phyloP scores from a whole-genome alignment of 2,113 vertebrate species.

The Pavo muticus region DNA sequence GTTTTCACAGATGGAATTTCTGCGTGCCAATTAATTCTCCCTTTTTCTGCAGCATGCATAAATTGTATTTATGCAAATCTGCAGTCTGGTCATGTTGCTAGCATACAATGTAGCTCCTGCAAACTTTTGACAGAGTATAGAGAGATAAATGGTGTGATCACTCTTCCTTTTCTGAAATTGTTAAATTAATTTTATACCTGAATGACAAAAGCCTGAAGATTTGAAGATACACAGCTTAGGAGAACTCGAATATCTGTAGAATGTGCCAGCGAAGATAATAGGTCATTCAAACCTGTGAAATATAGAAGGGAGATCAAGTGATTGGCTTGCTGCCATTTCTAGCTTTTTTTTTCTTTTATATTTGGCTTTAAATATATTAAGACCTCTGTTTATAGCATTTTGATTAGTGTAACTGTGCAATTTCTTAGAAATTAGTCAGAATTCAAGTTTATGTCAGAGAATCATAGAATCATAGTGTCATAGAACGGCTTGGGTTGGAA shows the following conservation, averaged over 20 bases:
- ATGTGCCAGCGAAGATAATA: conserved; percentile 66
- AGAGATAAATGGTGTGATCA: background rate
- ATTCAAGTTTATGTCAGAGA: background rate
- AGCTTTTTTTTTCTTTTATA: background rate
- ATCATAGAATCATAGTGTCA: too few relatives aligned
- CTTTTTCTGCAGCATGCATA: background rate
- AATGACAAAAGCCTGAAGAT: conserved; percentile 73
- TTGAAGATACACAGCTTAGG: conserved; percentile 71
- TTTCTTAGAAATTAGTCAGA: background rate
- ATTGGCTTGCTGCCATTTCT: background rate
- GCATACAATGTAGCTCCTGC: background rate
- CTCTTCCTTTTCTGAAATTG: conserved; percentile 3
- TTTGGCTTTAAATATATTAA: background rate
- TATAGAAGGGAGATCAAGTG: background rate
- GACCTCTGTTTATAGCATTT: background rate
- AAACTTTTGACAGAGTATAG: background rate
- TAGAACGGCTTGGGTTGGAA: too few relatives aligned
- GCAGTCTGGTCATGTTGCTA: conserved; percentile 37
- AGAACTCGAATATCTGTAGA: conserved; percentile 69
- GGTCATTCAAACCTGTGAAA: conserved; percentile 71
- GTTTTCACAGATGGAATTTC: conserved; percentile 51
- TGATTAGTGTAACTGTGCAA: background rate
- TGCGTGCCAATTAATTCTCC: conserved; percentile 28
- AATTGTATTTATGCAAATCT: conserved; percentile 48
- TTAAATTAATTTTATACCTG: conserved; percentile 67